Base-by-base conservation (phyloP, 2,113 vertebrate genomes). In the Peromyscus maniculatus region DNA sequence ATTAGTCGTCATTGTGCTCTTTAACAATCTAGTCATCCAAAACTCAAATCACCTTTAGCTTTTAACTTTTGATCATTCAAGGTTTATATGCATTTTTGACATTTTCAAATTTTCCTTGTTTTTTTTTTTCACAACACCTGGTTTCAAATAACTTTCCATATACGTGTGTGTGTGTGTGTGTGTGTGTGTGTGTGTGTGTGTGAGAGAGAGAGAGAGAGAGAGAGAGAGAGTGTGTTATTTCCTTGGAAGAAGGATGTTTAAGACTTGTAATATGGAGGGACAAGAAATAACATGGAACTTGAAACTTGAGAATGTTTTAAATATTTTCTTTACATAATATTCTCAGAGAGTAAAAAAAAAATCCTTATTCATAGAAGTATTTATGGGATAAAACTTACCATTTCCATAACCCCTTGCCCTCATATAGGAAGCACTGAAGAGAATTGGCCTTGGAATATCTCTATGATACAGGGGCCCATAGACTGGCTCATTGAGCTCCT, bases 381-480 rank as follows among this genome's bases (percentile, higher is more conserved):
- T 28, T 55, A 67, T 26, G n/a, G 17, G 5, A 71, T 46, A 67
- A 89, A 94, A 97, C 92, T 93, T 75, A 97, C 97, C 87, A 57
- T 7, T 6, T 11, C 2, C 3, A n/a, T 1, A 49, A 1, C 0
- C 7, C 7, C 3, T 15, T 28, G 26, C 7, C 7, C 5, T 17
- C 13, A 0, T 0, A 7, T 11, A 1, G 5, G 36, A 0, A 26
- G 77, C 1, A n/a, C 13, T 0, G 0, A 74, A 7, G 0, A 97
- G 33, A 98, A 98, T 0, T 31, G 92, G n/a, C 52, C 89, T 26
- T 13, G 98, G 98, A 55, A 99, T 33, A 1, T 98, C 17, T 93
- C 98, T 97, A 15, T 22, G 94, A 43, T 96, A 3, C 90, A 99
- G 87, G 13, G 99, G 98, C 4, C 99, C 98, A 79, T 98, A 96